phyloP scores from a whole-genome alignment of 2,797 vertebrate genomes.

The Staurois parvus region DNA sequence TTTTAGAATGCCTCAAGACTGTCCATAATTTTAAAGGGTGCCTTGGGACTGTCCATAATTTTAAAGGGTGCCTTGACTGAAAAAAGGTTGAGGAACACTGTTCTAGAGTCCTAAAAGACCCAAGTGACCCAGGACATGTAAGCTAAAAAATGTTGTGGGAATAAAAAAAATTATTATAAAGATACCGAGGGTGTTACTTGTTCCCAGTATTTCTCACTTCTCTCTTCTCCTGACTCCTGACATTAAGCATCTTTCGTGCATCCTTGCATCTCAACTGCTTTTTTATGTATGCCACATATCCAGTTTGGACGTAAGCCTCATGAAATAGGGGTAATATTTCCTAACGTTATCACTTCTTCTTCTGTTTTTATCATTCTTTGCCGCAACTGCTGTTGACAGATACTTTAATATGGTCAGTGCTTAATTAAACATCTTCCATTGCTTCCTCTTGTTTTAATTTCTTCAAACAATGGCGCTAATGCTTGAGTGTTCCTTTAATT shows the following conservation, averaged over 20 bases:
- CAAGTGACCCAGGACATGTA: not conserved
- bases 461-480: slow-evolving; percentile 29
- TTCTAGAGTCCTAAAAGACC: not conserved
- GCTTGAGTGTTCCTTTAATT: slow-evolving; percentile 43
- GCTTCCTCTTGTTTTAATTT: slow-evolving; percentile 36
- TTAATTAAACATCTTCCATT: slow-evolving; percentile 52
- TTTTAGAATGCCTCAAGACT: no score
- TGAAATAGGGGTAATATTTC: not conserved
- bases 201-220: not conserved
- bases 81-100: no score
- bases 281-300: not conserved
- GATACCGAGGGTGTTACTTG: not conserved
- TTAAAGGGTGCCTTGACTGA: no score
- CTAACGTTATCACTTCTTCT: not conserved
- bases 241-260: not conserved
- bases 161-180: no score
- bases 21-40: no score
- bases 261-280: not conserved
- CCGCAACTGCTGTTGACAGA: slow-evolving; percentile 24
- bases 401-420: slow-evolving; percentile 19
- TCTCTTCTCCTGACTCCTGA: not conserved
- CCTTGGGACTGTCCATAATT: no score
- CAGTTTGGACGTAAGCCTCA: not conserved
- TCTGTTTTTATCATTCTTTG: slow-evolving; percentile 46
- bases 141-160: no score